Base-by-base conservation (phyloP, 1,140 invertebrate species). In the Maniola jurtina region DNA sequence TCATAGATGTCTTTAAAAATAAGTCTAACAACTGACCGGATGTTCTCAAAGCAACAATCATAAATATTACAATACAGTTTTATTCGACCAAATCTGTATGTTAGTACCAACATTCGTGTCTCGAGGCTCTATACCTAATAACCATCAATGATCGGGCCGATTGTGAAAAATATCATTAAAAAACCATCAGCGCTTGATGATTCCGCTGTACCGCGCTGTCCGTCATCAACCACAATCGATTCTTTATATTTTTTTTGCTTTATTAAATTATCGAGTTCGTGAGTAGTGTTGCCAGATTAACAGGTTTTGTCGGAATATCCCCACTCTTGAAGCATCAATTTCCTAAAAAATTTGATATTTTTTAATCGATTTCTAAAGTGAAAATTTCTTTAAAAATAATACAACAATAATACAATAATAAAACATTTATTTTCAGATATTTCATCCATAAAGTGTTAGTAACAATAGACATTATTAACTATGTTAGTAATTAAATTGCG, bases 141-240 rank as follows among this genome's bases (percentile, higher is more conserved):
- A 84, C 87, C 84, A 80, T 84, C 86, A 86, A 88, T 86, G 84
- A 89, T 89, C 83, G 80, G 77, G 71, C 75, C 83, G 83, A 88
- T 89, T 87, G 87, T 87, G 84, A 88, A 89, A 89, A 89, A 88
- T 88, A 89, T 87, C 86, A 89, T 88, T 88, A 89, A 89, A 89
- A 88, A 88, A 88, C 84, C 84, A 89, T 88, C 87, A 89, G 81
- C 74, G 80, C 73, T 76, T 86, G 84, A 88, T 88, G 84, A 86
- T 89, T 88, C 80, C 80, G 80, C 77, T 80, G 78, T 79, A 71
- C 76, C 73, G 70, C 52, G 52, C 6, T 70, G 80, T 70, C 72
- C 74, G 77, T 78, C 85, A 86, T 88, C 84, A 86, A 76, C 82
- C 76, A 75, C 84, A 87, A 89, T 89, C 87, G 85, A 89, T 86